These are phyloP conservation scores for Taurulus bubalis DNA, from an alignment of 2,113 vertebrate species.

Conservation along the genomic window DNA sequence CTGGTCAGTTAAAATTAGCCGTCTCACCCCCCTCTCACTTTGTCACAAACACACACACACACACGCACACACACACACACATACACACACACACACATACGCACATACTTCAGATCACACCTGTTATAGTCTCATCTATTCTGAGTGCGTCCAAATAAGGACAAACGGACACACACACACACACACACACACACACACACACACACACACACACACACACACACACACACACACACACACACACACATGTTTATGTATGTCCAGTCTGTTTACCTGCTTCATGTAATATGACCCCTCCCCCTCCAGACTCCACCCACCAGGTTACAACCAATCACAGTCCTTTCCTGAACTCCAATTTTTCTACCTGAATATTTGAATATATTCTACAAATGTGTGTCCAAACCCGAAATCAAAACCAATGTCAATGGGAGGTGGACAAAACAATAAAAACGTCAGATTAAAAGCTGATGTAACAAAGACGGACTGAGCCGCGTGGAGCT, in stretches of 20 bases:
- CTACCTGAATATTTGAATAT: background rate
- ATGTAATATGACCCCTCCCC: background rate
- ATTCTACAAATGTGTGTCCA: background rate
- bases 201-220: conserved; percentile 7
- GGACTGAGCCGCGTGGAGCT: too few species aligned
- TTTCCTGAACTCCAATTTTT: background rate
- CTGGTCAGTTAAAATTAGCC: conserved; percentile 69
- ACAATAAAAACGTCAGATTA: background rate
- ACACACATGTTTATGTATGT: background rate
- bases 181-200: background rate
- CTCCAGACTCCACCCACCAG: conserved; percentile 21
- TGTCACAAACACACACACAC: conserved; percentile 6
- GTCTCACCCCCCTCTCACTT: conserved; percentile 18
- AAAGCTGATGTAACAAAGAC: too few species aligned
- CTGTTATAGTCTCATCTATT: conserved; percentile 89
- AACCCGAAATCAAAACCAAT: background rate
- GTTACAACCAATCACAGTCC: conserved; percentile 4
- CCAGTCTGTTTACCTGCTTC: background rate
- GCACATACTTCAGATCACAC: conserved; percentile 76
- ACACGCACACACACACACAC: background rate
- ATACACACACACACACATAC: conserved; percentile 37
- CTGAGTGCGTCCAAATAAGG: conserved; percentile 87
- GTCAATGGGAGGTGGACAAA: background rate
- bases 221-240: background rate
- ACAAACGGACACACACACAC: conserved; percentile 58